These are phyloP conservation scores for Lepidotrigona ventralis DNA, from an alignment of 1,140 invertebrate genomes.

Conservation along the genomic window DNA sequence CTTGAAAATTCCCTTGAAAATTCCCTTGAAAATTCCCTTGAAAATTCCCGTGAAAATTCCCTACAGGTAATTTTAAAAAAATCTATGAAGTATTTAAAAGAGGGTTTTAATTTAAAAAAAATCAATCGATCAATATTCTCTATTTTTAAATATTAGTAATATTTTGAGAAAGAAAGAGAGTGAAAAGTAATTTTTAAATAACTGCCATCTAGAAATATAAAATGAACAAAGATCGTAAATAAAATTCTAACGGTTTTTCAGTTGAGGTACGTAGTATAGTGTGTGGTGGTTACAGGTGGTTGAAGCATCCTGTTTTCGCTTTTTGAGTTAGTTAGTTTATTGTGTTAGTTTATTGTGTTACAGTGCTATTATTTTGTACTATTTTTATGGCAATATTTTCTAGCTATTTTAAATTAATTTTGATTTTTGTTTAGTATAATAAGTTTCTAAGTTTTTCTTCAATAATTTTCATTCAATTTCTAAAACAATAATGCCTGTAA, in stretches of 20 bases:
- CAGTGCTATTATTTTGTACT: background rate
- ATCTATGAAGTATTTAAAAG: background rate
- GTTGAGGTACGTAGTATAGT: background rate
- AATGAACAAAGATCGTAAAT: conserved; percentile 24
- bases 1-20: background rate
- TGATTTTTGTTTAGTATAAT: background rate
- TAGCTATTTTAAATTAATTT: background rate
- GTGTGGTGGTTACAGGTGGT: conserved; percentile 36
- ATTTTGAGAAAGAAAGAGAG: background rate
- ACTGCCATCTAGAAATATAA: conserved; percentile 18
- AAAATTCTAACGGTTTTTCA: conserved; percentile 16
- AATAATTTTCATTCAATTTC: background rate
- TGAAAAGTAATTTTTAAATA: too few relatives aligned
- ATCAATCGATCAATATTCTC: background rate
- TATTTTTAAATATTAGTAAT: background rate
- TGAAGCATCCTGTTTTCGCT: background rate
- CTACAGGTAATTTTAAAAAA: background rate
- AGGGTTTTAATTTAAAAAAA: background rate
- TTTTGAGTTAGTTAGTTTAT: conserved; percentile 4
- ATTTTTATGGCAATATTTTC: background rate
- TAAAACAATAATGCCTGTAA: background rate
- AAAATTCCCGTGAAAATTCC: background rate
- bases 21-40: too few relatives aligned
- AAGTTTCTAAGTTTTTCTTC: background rate
- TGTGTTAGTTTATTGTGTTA: too few relatives aligned